These are phyloP conservation scores for Chymomyza amoena DNA, from an alignment of 2,888 invertebrate species.

Conservation along the genomic window DNA sequence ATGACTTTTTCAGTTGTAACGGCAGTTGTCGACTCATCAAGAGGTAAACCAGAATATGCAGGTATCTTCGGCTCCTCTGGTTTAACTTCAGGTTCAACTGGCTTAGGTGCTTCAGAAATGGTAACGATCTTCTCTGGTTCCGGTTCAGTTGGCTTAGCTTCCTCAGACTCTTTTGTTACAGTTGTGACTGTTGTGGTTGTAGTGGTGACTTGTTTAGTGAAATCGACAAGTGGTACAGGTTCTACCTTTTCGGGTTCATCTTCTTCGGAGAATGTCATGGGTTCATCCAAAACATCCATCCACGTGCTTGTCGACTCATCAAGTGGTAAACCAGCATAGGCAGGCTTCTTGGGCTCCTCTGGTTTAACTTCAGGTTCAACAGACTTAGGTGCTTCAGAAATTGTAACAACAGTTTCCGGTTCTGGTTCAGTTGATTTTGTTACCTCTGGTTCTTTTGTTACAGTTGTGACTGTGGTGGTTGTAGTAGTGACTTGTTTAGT, in stretches of 20 bases:
- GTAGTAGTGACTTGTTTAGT: slow-evolving; percentile 5
- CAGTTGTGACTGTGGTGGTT: slow-evolving; percentile 7
- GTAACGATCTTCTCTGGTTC: background rate
- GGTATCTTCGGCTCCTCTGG: slow-evolving; percentile 63
- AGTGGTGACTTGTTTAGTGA: slow-evolving; percentile 17
- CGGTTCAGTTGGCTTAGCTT: background rate
- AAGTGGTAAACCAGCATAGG: slow-evolving; percentile 60
- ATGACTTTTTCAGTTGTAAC: background rate
- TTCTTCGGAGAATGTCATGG: slow-evolving; percentile 72
- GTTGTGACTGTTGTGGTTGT: slow-evolving; percentile 19
- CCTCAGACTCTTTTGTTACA: background rate
- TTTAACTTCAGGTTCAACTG: slow-evolving; percentile 40
- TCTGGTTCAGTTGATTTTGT: slow-evolving; percentile 3
- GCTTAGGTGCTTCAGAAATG: background rate
- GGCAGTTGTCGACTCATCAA: slow-evolving; percentile 64
- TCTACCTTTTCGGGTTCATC: slow-evolving; percentile 24
- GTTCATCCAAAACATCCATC: slow-evolving; percentile 75
- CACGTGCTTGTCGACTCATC: slow-evolving; percentile 48
- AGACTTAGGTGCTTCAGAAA: slow-evolving; percentile 1
- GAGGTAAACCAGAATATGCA: slow-evolving; percentile 40
- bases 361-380: slow-evolving; percentile 1
- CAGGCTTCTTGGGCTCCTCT: slow-evolving; percentile 46
- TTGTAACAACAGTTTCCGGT: slow-evolving; percentile 38
- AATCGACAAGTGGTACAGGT: slow-evolving; percentile 61
- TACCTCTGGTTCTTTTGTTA: slow-evolving; percentile 31